A percentile compares a stretch with the other conserved stretches of the same genome.
These are phyloP conservation scores for Pachycephala philippinensis DNA, from an alignment of 2,113 vertebrate species.

Conservation along the genomic window DNA sequence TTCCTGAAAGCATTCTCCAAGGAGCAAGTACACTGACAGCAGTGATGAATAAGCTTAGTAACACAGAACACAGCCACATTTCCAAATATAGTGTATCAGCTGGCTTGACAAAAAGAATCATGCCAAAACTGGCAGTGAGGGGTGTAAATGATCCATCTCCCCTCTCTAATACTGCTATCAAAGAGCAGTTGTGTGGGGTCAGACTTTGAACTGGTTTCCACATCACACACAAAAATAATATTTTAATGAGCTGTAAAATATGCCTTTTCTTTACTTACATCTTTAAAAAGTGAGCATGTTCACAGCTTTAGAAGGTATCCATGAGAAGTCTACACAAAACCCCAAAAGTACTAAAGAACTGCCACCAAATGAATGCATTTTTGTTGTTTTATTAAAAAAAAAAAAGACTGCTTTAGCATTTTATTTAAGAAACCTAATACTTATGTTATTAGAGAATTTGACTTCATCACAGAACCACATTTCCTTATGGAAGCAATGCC, in stretches of 20 bases:
- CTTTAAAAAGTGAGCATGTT: neutral
- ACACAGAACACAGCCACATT: slow-evolving; percentile 12
- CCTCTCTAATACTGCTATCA: neutral
- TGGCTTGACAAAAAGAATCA: neutral
- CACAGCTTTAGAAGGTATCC: neutral
- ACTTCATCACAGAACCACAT: neutral
- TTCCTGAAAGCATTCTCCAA: slow-evolving; percentile 21
- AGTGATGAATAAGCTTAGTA: slow-evolving; percentile 6
- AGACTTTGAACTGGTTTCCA: neutral
- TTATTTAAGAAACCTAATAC: neutral
- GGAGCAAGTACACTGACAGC: neutral
- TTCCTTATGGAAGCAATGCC: neutral
- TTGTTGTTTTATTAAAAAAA: neutral
- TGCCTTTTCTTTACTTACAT: neutral
- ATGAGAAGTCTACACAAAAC: neutral
- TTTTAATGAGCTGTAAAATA: neutral
- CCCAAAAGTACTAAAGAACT: neutral
- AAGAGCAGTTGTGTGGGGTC: neutral
- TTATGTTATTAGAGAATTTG: neutral
- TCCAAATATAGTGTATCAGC: slow-evolving; percentile 57
- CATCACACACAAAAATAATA: neutral
- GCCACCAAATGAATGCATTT: neutral
- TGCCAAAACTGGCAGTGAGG: neutral
- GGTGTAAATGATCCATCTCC: neutral
- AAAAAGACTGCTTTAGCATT: neutral